phyloP scores from a whole-genome alignment of 2,113 vertebrate species.

The Epinephelus lanceolatus region DNA sequence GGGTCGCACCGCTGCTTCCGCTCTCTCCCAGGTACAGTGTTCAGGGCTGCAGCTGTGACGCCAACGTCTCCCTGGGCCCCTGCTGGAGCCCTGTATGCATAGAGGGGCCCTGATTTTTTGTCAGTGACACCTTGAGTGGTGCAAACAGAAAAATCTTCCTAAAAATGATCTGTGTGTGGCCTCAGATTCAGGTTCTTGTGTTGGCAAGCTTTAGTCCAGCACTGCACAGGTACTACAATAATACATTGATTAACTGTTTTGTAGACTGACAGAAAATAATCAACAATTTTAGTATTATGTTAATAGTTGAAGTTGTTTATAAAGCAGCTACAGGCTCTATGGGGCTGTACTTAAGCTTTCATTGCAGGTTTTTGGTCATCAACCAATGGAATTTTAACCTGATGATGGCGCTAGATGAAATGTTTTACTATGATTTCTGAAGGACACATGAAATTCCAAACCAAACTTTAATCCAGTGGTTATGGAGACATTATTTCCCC shows the following conservation, averaged over 20 bases:
- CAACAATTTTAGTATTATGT: no score
- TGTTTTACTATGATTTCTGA: no score
- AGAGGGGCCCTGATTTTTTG: constrained; percentile 25
- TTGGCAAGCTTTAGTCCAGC: not conserved
- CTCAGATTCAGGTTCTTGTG: not conserved
- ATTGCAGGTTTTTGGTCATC: no score
- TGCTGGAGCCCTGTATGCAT: not conserved
- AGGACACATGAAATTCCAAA: no score
- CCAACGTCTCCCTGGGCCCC: not conserved
- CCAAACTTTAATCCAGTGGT: no score
- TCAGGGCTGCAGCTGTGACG: constrained; percentile 48
- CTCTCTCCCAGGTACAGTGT: constrained; percentile 46
- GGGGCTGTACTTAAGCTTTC: no score
- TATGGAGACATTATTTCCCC: no score
- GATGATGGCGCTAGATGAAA: no score
- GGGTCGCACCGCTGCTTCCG: constrained; percentile 5
- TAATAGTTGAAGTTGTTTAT: no score
- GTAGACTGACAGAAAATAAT: not conserved
- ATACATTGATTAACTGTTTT: not conserved
- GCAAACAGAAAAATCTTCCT: not conserved
- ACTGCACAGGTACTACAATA: no score
- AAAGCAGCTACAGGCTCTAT: no score
- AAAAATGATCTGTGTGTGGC: not conserved
- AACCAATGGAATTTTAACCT: no score
- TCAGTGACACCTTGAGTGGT: constrained; percentile 17